A percentile compares a stretch with the other conserved stretches of the same genome.
These are phyloP conservation scores for Ophion obscuratus DNA, from an alignment of 2,888 invertebrate genomes.

Conservation along the genomic window DNA sequence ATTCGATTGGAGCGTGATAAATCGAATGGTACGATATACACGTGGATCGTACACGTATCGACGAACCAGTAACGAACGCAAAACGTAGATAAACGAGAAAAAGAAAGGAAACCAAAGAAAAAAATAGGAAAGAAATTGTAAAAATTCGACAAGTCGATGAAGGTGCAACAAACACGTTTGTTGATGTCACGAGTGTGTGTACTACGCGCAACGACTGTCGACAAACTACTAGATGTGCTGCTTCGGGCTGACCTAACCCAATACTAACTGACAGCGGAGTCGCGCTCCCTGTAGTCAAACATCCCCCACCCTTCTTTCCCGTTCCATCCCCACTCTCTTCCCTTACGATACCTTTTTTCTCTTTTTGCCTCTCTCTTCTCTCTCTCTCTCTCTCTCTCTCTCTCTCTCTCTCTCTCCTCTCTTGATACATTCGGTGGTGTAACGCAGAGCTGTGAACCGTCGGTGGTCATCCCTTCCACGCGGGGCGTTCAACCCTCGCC, in stretches of 20 bases:
- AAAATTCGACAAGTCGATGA: slow-evolving; percentile 78
- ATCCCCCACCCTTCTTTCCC: slow-evolving; percentile 75
- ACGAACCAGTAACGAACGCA: not conserved
- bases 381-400: not conserved
- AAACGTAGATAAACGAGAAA: not conserved
- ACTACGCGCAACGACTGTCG: slow-evolving; percentile 69
- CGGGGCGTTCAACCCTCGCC: slow-evolving; percentile 66
- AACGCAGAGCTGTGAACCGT: slow-evolving; percentile 71
- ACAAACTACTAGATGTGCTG: slow-evolving; percentile 71
- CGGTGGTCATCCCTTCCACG: slow-evolving; percentile 69
- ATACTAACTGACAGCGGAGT: slow-evolving; percentile 85
- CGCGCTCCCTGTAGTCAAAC: slow-evolving; percentile 82
- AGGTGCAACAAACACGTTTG: slow-evolving; percentile 71
- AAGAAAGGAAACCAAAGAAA: slow-evolving; percentile 74
- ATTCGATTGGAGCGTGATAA: slow-evolving; percentile 3
- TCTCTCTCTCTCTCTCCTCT: slow-evolving; percentile 11
- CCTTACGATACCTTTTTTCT: slow-evolving; percentile 7
- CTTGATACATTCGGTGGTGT: slow-evolving; percentile 37
- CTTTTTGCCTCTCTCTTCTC: not conserved
- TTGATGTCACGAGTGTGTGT: slow-evolving; percentile 61
- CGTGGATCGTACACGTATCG: not conserved
- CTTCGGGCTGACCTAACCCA: slow-evolving; percentile 87
- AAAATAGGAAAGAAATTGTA: slow-evolving; percentile 68
- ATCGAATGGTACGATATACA: not conserved
- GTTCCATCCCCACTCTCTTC: slow-evolving; percentile 71